A percentile compares a stretch with the other conserved stretches of the same genome.
Conservation (phyloP, 1,140 invertebrate genomes). For the Nymphalis io region DNA sequence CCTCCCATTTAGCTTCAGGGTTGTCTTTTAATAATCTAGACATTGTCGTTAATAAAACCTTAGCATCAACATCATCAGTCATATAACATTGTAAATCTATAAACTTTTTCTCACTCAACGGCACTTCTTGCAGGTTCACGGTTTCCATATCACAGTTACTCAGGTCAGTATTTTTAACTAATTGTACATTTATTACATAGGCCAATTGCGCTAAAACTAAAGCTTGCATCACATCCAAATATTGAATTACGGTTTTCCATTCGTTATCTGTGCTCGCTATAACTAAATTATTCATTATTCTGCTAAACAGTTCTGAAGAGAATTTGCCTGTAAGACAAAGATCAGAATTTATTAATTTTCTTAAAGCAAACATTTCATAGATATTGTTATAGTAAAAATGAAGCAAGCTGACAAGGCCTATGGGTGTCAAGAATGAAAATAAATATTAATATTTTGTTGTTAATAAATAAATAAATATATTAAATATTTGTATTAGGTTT, state of each 20-base stretch:
- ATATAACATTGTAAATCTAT: conserved; percentile 69
- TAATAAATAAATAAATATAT: too few relatives aligned
- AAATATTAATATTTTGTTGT: too few relatives aligned
- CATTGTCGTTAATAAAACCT: conserved; percentile 56
- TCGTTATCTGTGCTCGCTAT: conserved; percentile 60
- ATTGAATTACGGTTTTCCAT: conserved; percentile 63
- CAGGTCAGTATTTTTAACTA: conserved; percentile 59
- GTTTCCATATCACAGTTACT: conserved; percentile 65
- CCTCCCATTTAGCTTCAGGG: conserved; percentile 63
- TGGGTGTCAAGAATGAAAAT: too few relatives aligned
- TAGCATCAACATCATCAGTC: conserved; percentile 54
- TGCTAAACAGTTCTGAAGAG: conserved; percentile 53
- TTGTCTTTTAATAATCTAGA: conserved; percentile 65
- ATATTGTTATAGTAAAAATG: too few relatives aligned
- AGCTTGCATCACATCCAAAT: conserved; percentile 60
- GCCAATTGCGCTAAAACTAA: conserved; percentile 65
- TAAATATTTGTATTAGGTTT: too few relatives aligned
- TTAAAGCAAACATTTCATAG: too few relatives aligned
- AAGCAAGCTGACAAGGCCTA: too few relatives aligned
- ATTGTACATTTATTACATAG: conserved; percentile 73
- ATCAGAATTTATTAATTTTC: too few relatives aligned
- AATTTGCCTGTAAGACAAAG: conserved; percentile 62
- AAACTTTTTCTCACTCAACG: conserved; percentile 54
- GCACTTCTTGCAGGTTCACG: conserved; percentile 64
- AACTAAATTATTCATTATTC: conserved; percentile 57